Evolutionary conservation across 2,888 invertebrate genomes (phyloP), one percentile per base, ranked within the genome.

Genomic region (Biston betularia): DNA sequence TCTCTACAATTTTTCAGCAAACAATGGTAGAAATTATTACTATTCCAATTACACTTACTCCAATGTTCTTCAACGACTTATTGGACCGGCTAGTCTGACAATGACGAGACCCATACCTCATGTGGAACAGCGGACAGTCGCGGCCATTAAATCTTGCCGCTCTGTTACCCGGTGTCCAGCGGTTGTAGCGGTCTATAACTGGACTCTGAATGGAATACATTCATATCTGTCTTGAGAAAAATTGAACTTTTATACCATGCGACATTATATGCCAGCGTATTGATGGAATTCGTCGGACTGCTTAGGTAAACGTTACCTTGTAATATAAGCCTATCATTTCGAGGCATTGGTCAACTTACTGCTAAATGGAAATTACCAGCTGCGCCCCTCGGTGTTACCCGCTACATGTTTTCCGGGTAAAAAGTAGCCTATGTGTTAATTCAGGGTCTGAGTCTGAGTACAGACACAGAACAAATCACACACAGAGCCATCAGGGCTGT

Each of bases 141-240:
- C 87, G 88, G 89, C 89, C 90, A 86, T 92, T 92, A 92, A 91
- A 89, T 88, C 86, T 91, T 92, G 91, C 92, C 92, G 93, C 90
- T 93, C 93, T 92, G 92, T 89, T 92, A 91, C 86, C 77, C 84
- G 78, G 76, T 87, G 89, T 84, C 87, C 89, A 85, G 78, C 72
- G 77, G 77, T 77, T 84, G 80, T 92, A 93, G 90, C 93, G 93
- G 92, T 85, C 85, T 87, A 85, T 92, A 93, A 93, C 93, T 90
- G 93, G 92, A 90, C 91, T 92, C 86, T 88, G 89, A 89, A 91
- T 89, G 87, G 81, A 76, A 84, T 79, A 83, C 90, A 91, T 90
- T 92, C 89, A 87, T 92, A 88, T 88, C 89, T 90, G 91, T 91
- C 91, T 87, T 78, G 79, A 78, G 68, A 69, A 62, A 75, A 71